phyloP scores from a whole-genome alignment of 2,113 vertebrate species.

The Cardinalis cardinalis region DNA sequence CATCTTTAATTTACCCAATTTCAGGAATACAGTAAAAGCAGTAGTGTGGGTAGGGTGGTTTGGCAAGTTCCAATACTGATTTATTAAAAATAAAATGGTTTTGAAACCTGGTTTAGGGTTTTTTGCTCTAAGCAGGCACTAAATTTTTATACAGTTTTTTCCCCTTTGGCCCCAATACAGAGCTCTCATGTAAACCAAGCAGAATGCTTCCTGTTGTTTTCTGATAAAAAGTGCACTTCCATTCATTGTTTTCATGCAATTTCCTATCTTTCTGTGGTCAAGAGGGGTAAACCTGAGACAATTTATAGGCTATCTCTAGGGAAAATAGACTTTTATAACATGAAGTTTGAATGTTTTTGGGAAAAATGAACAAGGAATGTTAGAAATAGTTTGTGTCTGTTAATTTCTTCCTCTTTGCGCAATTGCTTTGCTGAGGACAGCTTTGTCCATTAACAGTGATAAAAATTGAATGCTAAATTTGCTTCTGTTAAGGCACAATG shows the following conservation, averaged over 20 bases:
- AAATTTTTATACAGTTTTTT: background rate
- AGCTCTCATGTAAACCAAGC: conserved; percentile 57
- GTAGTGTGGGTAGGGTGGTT: background rate
- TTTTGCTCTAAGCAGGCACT: conserved; percentile 30
- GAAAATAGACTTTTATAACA: conserved; percentile 39
- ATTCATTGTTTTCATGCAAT: conserved; percentile 72
- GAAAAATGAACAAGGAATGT: background rate
- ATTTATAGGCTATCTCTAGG: conserved; percentile 57
- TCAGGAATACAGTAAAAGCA: conserved; percentile 32
- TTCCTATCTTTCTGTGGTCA: conserved; percentile 69
- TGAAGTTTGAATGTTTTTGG: background rate
- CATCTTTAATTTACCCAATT: conserved; percentile 57
- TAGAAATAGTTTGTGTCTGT: background rate
- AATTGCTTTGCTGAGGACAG: background rate
- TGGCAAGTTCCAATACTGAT: conserved; percentile 18
- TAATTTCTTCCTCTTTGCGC: background rate
- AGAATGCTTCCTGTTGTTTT: conserved; percentile 71
- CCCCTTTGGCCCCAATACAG: conserved; percentile 3
- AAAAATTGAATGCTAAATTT: background rate
- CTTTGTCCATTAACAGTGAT: background rate
- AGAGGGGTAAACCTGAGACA: conserved; percentile 53
- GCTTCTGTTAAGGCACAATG: background rate
- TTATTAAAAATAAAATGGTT: conserved; percentile 13
- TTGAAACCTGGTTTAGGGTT: conserved; percentile 1
- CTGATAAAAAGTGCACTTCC: conserved; percentile 71